These are phyloP conservation scores for Otolemur garnettii DNA, from an alignment of 2,113 vertebrate species.

Conservation along the genomic window DNA sequence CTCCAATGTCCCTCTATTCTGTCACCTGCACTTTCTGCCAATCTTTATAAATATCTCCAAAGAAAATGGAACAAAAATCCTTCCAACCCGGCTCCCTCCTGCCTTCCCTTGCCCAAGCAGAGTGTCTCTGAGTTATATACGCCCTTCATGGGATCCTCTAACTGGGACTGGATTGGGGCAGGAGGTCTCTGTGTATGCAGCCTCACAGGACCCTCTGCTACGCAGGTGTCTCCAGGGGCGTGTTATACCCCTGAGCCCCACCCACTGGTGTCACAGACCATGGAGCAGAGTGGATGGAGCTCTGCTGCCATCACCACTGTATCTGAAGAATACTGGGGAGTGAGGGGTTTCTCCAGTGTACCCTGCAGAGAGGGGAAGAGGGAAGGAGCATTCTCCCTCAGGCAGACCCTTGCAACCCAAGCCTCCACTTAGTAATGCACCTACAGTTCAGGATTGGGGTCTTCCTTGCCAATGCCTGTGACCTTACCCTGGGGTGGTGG, in stretches of 20 bases:
- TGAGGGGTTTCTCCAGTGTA: accelerated
- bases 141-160: accelerated
- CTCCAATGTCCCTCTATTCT: background rate
- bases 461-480: background rate
- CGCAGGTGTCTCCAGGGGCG: accelerated
- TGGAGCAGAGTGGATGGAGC: background rate
- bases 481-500: background rate
- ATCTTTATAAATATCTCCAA: background rate
- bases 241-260: accelerated
- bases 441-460: accelerated
- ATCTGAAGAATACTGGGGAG: accelerated
- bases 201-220: background rate
- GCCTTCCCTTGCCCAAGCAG: background rate
- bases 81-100: too few relatives aligned
- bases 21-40: background rate
- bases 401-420: background rate
- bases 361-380: too few relatives aligned
- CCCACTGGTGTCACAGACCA: accelerated
- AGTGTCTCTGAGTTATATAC: background rate
- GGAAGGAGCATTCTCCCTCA: background rate
- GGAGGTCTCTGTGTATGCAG: accelerated
- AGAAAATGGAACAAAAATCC: background rate
- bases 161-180: accelerated
- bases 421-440: background rate
- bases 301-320: accelerated